phyloP scores from a whole-genome alignment of 2,113 vertebrate genomes.

The Dermatemys mawii region DNA sequence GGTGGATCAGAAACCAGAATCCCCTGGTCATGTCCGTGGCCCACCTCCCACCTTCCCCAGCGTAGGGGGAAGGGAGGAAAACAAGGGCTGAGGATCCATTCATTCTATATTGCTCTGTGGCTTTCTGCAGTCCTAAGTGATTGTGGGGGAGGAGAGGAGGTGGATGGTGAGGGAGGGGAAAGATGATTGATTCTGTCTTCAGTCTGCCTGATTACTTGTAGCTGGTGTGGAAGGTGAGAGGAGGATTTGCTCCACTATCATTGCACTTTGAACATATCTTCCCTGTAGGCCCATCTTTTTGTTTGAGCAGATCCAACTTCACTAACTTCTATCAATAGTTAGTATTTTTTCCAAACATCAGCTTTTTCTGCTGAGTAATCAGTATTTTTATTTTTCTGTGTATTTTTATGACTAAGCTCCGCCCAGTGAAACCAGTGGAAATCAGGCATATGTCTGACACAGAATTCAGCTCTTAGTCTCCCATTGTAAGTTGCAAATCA shows the following conservation, averaged over 20 bases:
- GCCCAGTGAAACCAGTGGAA: neutral
- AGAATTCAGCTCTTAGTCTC: neutral
- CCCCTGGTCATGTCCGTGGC: too few species aligned
- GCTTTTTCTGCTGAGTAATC: neutral
- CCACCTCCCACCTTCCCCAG: too few species aligned
- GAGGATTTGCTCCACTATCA: neutral
- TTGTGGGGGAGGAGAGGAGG: neutral
- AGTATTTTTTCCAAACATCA: neutral
- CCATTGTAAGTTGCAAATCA: neutral
- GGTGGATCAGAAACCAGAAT: neutral
- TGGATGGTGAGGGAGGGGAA: neutral
- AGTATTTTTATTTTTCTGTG: neutral
- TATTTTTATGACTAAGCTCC: too few species aligned
- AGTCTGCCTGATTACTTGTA: neutral
- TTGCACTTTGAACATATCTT: neutral
- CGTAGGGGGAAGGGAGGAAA: too few species aligned
- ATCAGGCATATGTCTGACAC: neutral
- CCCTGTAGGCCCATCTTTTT: neutral
- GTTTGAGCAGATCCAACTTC: neutral
- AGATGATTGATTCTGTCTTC: neutral
- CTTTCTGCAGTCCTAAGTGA: neutral
- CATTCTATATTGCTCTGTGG: neutral
- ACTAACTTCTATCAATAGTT: neutral
- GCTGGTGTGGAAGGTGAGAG: neutral
- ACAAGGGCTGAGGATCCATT: neutral